Percentiles rank a stretch among this genome's conserved stretches.
These are phyloP conservation scores for Onchidella celtica DNA, from an alignment of 2,888 invertebrate genomes.

Conservation along the genomic window DNA sequence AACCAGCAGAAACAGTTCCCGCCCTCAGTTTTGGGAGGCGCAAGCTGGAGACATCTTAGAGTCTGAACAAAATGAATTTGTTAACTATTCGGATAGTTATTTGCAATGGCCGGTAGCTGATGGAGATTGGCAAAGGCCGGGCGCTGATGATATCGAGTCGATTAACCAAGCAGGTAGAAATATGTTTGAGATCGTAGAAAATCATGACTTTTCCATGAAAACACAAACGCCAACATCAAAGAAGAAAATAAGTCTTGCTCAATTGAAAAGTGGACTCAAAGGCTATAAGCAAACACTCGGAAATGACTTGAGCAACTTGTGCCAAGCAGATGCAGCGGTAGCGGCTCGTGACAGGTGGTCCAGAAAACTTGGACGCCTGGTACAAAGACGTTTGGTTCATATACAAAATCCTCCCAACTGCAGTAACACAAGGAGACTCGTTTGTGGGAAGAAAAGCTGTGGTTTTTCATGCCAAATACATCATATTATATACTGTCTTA, in stretches of 20 bases:
- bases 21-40: not conserved
- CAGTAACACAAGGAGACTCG: not conserved
- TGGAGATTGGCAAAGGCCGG: too few relatives aligned
- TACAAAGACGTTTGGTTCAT: not conserved
- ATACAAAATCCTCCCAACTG: conserved; percentile 9
- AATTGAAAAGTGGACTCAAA: not conserved
- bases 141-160: too few relatives aligned
- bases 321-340: not conserved
- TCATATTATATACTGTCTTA: conserved; percentile 19
- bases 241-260: not conserved
- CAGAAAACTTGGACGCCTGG: not conserved
- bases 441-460: not conserved
- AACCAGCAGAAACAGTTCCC: too few relatives aligned
- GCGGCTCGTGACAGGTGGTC: not conserved
- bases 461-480: conserved; percentile 20
- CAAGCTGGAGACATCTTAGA: too few relatives aligned
- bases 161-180: not conserved
- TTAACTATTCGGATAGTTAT: not conserved
- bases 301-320: not conserved
- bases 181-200: not conserved
- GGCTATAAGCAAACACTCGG: conserved; percentile 10
- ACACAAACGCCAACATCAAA: not conserved
- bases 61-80: not conserved
- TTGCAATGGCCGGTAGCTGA: too few relatives aligned
- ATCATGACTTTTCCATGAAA: not conserved